Base-by-base conservation (phyloP, 2,888 invertebrate species). In the Tachina fera region DNA sequence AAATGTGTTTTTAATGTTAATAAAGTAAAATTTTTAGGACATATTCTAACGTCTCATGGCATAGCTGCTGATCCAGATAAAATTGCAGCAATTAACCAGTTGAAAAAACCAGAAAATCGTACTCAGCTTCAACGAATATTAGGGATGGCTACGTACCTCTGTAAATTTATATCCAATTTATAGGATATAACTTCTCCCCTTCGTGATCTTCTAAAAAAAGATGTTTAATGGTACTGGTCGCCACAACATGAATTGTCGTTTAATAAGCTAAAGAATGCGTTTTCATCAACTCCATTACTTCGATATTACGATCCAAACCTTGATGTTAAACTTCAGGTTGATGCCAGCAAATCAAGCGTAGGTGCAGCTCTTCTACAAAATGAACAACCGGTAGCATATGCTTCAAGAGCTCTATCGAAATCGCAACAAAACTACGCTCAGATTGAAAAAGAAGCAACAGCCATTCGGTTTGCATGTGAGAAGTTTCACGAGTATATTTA, bases 1-100 rank as follows among this genome's bases (percentile, higher is more conserved):
- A 22, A 22, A 22, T 22, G 22, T 22, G 22, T 22, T 22, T 22
- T 22, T 22, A 22, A 22, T 22, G 43, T 71, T 8, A 77, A 71
- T 16, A 53, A 81, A 58, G 61, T 86, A 14, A 90, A 89, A 70
- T 90, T 89, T 60, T 74, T 90, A 8, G 90, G 90, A 0, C 90
- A 90, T 53, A 86, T 90, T 4, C 88, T 91, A 8, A 87, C 89
- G 0, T 88, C 89, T 2, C 14, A 74, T 6, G 89, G 90, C 22
- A 77, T 90, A 16, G 74, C 87, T 58, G 76, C 87, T 5, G 90
- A 90, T 63, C 89, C 89, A 0, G 88, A 88, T 0, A 91, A 91
- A 68, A 89, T 88, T 0, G 13, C 87, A 0, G 90, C 90, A 1
- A 89, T 91, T 0, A 68, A 71, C 0, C 43, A 88, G 41, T 88